Evolutionary conservation across 2,113 vertebrate genomes (phyloP).

Genomic region (Uria lomvia): DNA sequence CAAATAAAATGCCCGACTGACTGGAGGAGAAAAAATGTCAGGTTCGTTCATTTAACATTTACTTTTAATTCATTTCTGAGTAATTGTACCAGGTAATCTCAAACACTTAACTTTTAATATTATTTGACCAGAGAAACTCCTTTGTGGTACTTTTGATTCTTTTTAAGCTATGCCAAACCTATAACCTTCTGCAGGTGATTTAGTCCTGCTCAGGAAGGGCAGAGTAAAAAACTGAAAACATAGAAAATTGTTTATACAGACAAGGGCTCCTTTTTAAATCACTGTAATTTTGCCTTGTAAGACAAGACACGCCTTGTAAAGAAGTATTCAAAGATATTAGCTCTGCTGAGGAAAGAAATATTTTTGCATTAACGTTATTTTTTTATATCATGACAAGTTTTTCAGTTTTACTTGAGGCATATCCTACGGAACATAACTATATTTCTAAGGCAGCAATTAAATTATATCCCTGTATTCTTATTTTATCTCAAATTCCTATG

Average conservation of each 20-base stretch:
- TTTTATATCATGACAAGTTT: neutral
- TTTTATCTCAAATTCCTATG: neutral
- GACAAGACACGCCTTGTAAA: neutral
- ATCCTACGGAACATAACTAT: neutral
- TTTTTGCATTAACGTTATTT: neutral
- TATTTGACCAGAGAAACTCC: constrained; percentile 24
- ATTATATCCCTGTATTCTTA: neutral
- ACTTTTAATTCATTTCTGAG: constrained; percentile 69
- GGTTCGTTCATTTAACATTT: constrained; percentile 16
- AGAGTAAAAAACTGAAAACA: neutral
- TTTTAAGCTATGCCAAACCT: constrained; percentile 33
- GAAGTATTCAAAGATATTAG: neutral
- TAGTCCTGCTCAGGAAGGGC: neutral
- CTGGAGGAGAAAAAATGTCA: neutral
- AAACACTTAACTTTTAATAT: constrained; percentile 35
- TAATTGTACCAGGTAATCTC: constrained; percentile 49
- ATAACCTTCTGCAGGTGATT: neutral
- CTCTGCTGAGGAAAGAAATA: neutral
- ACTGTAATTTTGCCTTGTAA: neutral
- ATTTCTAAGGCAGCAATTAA: neutral
- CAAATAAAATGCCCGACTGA: neutral
- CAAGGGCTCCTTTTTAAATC: neutral
- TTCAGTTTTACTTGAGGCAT: neutral
- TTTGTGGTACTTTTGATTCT: constrained; percentile 44
- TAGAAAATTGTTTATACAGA: neutral